phyloP scores from a whole-genome alignment of 1,140 invertebrate genomes.

The Stegodyphus dumicola region DNA sequence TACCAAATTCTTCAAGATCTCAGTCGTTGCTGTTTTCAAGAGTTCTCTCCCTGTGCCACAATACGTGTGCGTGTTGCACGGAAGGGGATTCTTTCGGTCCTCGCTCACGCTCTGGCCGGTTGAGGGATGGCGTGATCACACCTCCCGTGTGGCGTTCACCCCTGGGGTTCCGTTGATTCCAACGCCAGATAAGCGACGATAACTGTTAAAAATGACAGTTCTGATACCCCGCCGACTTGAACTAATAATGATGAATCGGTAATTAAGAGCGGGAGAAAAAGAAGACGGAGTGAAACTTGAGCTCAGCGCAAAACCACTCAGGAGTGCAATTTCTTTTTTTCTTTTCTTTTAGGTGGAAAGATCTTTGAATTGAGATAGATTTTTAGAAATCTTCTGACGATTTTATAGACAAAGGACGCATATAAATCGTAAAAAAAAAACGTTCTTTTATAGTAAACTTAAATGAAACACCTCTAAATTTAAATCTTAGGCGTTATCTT shows the following conservation, averaged over 20 bases:
- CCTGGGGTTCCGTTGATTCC: neutral
- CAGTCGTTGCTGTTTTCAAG: neutral
- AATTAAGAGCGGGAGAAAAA: constrained; percentile 2
- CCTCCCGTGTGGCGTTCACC: constrained; percentile 19
- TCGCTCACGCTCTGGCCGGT: neutral
- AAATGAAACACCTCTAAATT: no score
- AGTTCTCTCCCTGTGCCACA: constrained; percentile 34
- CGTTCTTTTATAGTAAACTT: no score
- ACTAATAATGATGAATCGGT: constrained; percentile 33
- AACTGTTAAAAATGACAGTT: constrained; percentile 33
- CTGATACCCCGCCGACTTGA: neutral
- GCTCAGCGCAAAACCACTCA: neutral
- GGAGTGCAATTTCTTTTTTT: no score
- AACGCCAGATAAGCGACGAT: constrained; percentile 13
- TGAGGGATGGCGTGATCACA: constrained; percentile 30
- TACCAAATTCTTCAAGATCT: constrained; percentile 39
- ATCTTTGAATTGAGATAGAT: no score
- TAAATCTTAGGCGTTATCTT: no score
- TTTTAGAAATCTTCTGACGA: no score
- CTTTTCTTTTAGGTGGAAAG: no score
- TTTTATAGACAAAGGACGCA: no score
- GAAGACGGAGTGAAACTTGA: neutral
- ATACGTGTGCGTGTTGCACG: constrained; percentile 38
- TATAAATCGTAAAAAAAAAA: no score
- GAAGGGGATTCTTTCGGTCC: constrained; percentile 46